Evolutionary conservation across 2,113 vertebrate genomes (phyloP).

Genomic region (Machaerirhynchus nigripectus): DNA sequence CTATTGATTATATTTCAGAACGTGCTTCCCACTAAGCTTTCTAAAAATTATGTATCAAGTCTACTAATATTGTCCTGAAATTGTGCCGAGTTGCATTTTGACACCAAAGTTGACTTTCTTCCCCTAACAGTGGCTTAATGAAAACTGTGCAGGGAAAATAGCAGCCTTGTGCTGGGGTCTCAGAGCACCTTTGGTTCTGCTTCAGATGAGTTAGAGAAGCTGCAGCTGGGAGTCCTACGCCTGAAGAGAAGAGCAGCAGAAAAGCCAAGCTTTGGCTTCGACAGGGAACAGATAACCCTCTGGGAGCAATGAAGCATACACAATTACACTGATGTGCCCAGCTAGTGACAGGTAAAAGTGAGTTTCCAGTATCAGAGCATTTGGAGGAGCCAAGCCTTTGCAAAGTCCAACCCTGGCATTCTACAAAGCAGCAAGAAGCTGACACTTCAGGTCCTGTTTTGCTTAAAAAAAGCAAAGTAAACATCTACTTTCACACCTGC

Average conservation of each 20-base stretch:
- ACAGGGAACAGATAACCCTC: not conserved
- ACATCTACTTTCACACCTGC: not conserved
- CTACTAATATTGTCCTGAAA: not conserved
- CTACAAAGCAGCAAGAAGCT: not conserved
- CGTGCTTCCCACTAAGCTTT: not conserved
- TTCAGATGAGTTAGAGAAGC: not conserved
- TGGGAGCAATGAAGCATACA: not conserved
- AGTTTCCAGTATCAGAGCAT: not conserved
- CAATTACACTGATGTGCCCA: not conserved
- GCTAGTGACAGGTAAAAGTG: not conserved
- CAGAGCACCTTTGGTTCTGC: not conserved
- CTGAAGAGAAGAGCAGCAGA: not conserved
- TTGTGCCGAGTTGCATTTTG: not conserved
- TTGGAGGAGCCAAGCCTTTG: not conserved
- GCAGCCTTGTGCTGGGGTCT: not conserved
- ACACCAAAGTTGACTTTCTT: not conserved
- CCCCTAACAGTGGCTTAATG: not conserved
- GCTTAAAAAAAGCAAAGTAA: not conserved
- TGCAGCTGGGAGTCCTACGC: not conserved
- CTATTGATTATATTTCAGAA: not conserved
- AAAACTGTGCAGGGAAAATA: not conserved
- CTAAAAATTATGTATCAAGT: not conserved
- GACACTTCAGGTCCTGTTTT: not conserved
- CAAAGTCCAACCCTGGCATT: not conserved
- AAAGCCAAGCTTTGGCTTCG: not conserved